Evolutionary conservation across 2,113 vertebrate genomes (phyloP).

Genomic region (Sapayoa aenigma): DNA sequence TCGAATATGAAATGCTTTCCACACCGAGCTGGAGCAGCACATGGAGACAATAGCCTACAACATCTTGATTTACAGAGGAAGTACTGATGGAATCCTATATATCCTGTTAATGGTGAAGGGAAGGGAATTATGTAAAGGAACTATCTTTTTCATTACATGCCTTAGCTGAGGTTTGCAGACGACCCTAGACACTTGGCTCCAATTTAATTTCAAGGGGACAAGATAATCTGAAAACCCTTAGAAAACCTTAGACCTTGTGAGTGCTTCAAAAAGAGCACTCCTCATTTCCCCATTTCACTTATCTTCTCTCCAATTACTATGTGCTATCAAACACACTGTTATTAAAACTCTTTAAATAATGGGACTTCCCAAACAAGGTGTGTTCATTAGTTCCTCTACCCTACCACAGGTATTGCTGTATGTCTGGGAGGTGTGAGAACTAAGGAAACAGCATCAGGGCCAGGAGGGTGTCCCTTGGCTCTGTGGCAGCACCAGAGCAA

Average conservation of each 20-base stretch:
- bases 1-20: not conserved
- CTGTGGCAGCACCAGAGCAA: not conserved
- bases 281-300: not conserved
- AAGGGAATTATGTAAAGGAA: conserved; percentile 8
- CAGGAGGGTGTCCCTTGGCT: not conserved
- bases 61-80: conserved; percentile 38
- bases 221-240: not conserved
- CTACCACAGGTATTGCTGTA: not conserved
- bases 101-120: conserved; percentile 19
- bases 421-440: not conserved
- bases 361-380: not conserved
- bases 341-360: not conserved
- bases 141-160: not conserved
- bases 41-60: not conserved
- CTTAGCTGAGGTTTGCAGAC: not conserved
- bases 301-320: not conserved
- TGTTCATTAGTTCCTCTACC: not conserved
- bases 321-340: not conserved
- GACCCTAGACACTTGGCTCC: not conserved
- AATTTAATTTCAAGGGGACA: conserved; percentile 7
- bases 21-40: not conserved
- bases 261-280: not conserved
- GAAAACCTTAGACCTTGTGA: not conserved
- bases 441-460: not conserved
- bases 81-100: conserved; percentile 3